A percentile compares a stretch with the other conserved stretches of the same genome.
Conservation (phyloP, 2,888 invertebrate species). For the Choreutis nemorana region DNA sequence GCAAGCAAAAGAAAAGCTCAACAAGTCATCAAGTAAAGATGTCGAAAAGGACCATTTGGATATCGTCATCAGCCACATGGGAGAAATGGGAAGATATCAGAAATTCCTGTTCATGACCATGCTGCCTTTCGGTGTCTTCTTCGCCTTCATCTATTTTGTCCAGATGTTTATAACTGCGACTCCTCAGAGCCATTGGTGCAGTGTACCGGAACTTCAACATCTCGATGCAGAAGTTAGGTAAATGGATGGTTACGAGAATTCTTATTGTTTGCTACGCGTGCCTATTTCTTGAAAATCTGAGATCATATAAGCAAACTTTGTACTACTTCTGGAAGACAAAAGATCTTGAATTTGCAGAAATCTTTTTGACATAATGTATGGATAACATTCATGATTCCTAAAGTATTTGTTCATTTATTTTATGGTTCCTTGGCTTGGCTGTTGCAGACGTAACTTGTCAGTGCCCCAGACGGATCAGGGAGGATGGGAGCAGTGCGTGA, state of each 20-base stretch:
- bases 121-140: conserved; percentile 3
- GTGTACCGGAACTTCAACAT: conserved; percentile 2
- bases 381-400: too few species aligned
- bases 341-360: too few species aligned
- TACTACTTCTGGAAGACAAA: too few species aligned
- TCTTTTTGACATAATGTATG: too few species aligned
- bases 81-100: conserved; percentile 5
- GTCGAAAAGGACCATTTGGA: background rate
- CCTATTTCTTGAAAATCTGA: too few species aligned
- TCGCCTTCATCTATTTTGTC: conserved; percentile 3
- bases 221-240: background rate
- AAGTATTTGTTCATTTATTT: too few species aligned
- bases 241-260: too few species aligned
- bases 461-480: conserved; percentile 24
- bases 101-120: conserved; percentile 1
- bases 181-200: conserved; percentile 5
- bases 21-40: too few species aligned
- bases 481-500: conserved; percentile 40
- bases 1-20: conserved; percentile 1
- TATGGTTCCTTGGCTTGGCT: too few species aligned
- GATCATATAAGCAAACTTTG: too few species aligned
- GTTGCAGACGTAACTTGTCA: conserved; percentile 42
- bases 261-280: too few species aligned
- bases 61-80: background rate
- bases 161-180: conserved; percentile 5